Evolutionary conservation across 2,113 vertebrate species (phyloP), one percentile per base, ranked within the genome.

Genomic region (Macrotus californicus): DNA sequence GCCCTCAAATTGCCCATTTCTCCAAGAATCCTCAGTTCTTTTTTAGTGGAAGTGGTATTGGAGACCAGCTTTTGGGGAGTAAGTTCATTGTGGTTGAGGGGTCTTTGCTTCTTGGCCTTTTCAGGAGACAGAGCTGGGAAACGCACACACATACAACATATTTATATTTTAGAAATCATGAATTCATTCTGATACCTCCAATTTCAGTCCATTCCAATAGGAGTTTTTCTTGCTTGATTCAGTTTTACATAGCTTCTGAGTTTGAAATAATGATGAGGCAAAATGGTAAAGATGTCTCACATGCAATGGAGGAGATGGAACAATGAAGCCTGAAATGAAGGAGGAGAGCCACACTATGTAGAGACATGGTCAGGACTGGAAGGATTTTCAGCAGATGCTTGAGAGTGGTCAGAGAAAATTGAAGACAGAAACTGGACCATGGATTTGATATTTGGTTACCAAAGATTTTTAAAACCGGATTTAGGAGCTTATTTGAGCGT

Each of bases 401-500:
- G 5, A 9, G 11, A 77, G 14, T 48, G 29, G 26, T 50, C 84
- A 87, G 67, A 73, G 67, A 73, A 94, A 73, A 66, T 2, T 46
- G 22, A 91, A 91, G 54, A 64, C n/a, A 2, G 61, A 64, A 43
- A 16, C 59, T 67, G 13, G 43, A 16, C 22, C 77, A 81, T 91
- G 64, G 73, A 89, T 85, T 94, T 96, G 43, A 79, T 64, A 36
- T 46, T 88, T 97, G 54, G 56, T 94, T 94, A 94, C 43, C 48
- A 85, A 36, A 91, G 22, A n/a, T 82, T 92, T 93, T 83, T 29
- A 50, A 72, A 94, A 86, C 13, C 88, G 22, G 10, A 59, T 43
- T 94, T 70, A 50, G 36, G 87, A 93, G 54, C 10, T 64, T 73
- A 80, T 52, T 70, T 91, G n/a, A 91, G 77, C 79, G 10, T 76